Evolutionary conservation across 1,140 invertebrate species (phyloP), one percentile per base, ranked within the genome.

Genomic region (Dreissena rostriformis): DNA sequence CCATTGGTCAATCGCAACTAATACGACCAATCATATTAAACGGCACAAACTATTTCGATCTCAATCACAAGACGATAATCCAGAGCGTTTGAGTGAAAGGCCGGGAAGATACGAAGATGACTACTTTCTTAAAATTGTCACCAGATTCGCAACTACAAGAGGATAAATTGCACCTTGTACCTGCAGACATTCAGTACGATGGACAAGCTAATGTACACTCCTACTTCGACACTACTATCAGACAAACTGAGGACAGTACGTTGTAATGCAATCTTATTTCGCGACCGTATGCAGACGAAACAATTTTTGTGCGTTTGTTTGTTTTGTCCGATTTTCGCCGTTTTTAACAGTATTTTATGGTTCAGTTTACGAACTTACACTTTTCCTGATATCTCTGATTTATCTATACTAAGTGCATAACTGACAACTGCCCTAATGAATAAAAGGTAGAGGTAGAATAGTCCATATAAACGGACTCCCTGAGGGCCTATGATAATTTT

Each of bases 181-280:
- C 96, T 5, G 97, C 96, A 89, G 96, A 96, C 94, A 96, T 97
- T 72, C 93, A 96, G 78, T 95, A 95, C 8, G 94, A 97, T 87
- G 96, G 96, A 65, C 90, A 94, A 19, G 96, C 96, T 0, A 96
- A 96, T 86, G 95, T 97, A 51, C 93, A 95, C 0, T 93, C 95
- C 67, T 97, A 95, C 92, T 97, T 97, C 89, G 94, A 95, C 78
- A 94, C 95, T 2, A 96, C 95, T 71, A 94, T 95, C 49, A 85
- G 88, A 85, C 87, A 75, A 82, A 81, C 94, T 68, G 92, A 94
- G 28, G 90, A 93, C 7, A 88, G 72, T 78, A 95, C 0, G 73
- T 49, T 14, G 19, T 83, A 28, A 51, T 57, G 29, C 29, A 24
- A 57, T 71, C 7, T 28, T 57, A 19, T 77, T 14, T 77, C 8